Evolutionary conservation across 2,113 vertebrate genomes (phyloP), one percentile per base, ranked within the genome.

Genomic region (Puffinus mauretanicus): DNA sequence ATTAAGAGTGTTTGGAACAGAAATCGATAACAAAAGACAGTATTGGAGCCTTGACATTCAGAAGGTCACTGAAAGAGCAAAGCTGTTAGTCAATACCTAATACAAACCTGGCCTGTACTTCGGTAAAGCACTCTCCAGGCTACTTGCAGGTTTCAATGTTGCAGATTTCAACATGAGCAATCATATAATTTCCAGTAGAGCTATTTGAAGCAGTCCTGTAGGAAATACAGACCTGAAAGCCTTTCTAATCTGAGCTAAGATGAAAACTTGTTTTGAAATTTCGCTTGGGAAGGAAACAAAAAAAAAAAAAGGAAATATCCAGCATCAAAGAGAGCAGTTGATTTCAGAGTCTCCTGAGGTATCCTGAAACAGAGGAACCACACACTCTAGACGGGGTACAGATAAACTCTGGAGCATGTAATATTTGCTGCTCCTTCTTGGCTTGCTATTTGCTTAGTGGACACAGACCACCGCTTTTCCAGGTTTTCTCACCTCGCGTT

Each of bases 361-460:
- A 8, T 73, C 15, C 46, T 62, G 42, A 70, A 73, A 49, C 9
- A 77, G 46, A 77, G 19, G 12, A 92, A 32, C 10, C 6, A 65
- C 11, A 4, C 4, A 16, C 18, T 29, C 10, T 38, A 26, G 22
- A 14, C 6, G 6, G 10, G 6, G 0, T 49, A 65, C 1, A 7
- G 27, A 36, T 13, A 54, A 49, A 71, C 6, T 57, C 24, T 46
- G 32, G 12, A 79, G 10, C 13, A 27, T 25, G 9, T 13, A 72
- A 14, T 30, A n/a, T 25, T 77, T 86, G 3, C 32, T 77, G 19
- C 20, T 70, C 9, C 16, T 70, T 90, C 32, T 81, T 42, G 0
- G 0, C 8, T 91, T 81, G 7, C 10, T 66, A 6, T 62, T 49
- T 83, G 10, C 17, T 46, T 42, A 32, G 15, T 49, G 22, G 15